Evolutionary conservation across 1,140 invertebrate genomes (phyloP).

Genomic region (Pemphigus obesinymphae): DNA sequence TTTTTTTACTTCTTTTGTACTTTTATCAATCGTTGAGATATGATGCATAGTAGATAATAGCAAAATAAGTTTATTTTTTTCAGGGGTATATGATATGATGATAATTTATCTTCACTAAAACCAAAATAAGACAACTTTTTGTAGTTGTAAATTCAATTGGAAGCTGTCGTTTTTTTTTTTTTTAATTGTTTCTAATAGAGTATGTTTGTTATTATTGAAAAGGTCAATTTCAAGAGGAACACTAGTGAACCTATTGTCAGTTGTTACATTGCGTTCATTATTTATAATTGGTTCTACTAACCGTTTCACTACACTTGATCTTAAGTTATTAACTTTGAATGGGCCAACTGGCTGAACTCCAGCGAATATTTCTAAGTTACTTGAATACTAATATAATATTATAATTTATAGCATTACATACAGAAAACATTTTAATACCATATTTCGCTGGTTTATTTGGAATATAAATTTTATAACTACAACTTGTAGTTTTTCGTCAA

Average conservation of each 20-base stretch:
- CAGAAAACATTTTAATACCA: slow-evolving; percentile 51
- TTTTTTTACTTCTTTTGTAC: not conserved
- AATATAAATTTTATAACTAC: not conserved
- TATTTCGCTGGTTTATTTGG: slow-evolving; percentile 48
- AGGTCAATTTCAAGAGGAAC: not conserved
- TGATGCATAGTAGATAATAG: not conserved
- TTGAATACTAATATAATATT: no score
- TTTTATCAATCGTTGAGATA: not conserved
- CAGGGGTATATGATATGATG: not conserved
- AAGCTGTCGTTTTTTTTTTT: not conserved
- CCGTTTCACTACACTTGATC: slow-evolving; percentile 44
- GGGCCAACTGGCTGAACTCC: slow-evolving; percentile 49
- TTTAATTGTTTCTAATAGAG: not conserved
- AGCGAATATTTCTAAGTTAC: slow-evolving; percentile 6
- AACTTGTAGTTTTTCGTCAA: not conserved
- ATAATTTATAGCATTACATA: slow-evolving; percentile 44
- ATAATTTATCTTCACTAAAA: slow-evolving; percentile 10
- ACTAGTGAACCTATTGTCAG: slow-evolving; percentile 36
- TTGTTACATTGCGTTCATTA: slow-evolving; percentile 45
- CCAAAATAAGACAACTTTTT: not conserved
- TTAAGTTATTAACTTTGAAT: slow-evolving; percentile 47
- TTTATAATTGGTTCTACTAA: slow-evolving; percentile 45
- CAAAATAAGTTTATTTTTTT: not conserved
- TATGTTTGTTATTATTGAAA: not conserved
- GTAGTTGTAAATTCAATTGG: not conserved